Percentiles rank a stretch among this genome's conserved stretches.
These are phyloP conservation scores for Drosophila melanogaster DNA, from an alignment of 1,140 invertebrate genomes.

Conservation along the genomic window DNA sequence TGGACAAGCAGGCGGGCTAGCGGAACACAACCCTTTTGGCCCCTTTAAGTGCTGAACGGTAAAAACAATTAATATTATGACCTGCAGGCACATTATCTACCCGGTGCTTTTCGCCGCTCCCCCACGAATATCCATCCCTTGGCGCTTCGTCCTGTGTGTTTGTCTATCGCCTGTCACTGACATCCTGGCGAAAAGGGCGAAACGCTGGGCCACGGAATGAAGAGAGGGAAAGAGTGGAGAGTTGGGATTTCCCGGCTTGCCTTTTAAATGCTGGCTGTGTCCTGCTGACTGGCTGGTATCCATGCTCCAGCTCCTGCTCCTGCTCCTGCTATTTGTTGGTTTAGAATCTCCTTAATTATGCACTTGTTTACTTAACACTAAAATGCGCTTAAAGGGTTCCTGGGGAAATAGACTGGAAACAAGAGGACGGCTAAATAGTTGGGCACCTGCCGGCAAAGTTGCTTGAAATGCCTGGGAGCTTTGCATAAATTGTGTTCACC, in stretches of 20 bases:
- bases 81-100: conserved; percentile 77
- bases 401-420: conserved; percentile 49
- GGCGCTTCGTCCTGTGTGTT: conserved; percentile 38
- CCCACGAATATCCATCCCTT: background rate
- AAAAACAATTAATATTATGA: conserved; percentile 82
- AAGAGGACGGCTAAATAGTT: conserved; percentile 33
- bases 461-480: background rate
- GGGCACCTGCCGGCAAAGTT: conserved; percentile 8
- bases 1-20: conserved; percentile 24
- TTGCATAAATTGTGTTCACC: conserved; percentile 1
- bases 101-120: conserved; percentile 9
- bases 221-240: background rate
- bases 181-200: conserved; percentile 50
- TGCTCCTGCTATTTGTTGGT: conserved; percentile 31
- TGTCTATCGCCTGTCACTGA: conserved; percentile 75
- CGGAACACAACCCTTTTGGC: conserved; percentile 60
- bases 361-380: conserved; percentile 60
- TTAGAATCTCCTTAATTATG: conserved; percentile 63
- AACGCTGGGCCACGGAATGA: conserved; percentile 8
- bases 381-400: conserved; percentile 54
- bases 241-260: conserved; percentile 21
- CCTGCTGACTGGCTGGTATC: conserved; percentile 25
- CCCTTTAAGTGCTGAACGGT: conserved; percentile 55
- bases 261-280: conserved; percentile 52
- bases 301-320: conserved; percentile 12